A percentile compares a stretch with the other conserved stretches of the same genome.
phyloP scores from a whole-genome alignment of 2,888 invertebrate species.

The Rugalucina vietnamica region DNA sequence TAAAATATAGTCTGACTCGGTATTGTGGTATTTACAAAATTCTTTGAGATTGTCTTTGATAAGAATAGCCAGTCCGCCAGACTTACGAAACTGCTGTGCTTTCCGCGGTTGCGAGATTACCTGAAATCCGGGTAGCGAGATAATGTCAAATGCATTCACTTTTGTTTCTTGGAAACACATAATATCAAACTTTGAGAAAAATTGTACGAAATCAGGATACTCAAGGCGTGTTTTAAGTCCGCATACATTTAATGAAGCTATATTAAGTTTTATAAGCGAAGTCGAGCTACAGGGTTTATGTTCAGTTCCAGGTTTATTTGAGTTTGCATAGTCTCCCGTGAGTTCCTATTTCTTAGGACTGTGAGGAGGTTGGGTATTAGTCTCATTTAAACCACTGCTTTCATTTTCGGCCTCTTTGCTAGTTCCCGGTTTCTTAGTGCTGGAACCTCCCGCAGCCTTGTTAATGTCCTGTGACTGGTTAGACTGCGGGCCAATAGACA shows the following conservation, averaged over 20 bases:
- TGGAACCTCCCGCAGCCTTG: too few relatives aligned
- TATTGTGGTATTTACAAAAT: not conserved
- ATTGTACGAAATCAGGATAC: constrained; percentile 8
- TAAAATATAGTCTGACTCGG: constrained; percentile 14
- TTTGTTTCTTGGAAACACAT: constrained; percentile 4
- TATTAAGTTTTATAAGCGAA: not conserved
- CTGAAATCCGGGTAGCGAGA: not conserved
- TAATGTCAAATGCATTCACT: not conserved
- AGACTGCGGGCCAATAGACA: too few relatives aligned
- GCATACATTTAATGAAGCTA: constrained; percentile 25
- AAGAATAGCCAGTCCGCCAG: constrained; percentile 2
- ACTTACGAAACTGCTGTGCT: not conserved
- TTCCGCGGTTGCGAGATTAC: not conserved
- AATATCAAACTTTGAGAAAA: not conserved
- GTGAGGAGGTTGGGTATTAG: too few relatives aligned
- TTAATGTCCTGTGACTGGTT: too few relatives aligned
- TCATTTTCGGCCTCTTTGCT: too few relatives aligned
- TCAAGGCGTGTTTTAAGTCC: constrained; percentile 4
- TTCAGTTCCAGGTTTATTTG: too few relatives aligned
- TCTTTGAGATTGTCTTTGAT: not conserved
- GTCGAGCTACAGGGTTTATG: too few relatives aligned
- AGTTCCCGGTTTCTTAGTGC: too few relatives aligned
- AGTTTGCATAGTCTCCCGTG: too few relatives aligned
- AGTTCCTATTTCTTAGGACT: too few relatives aligned
- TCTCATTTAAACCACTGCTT: too few relatives aligned